Evolutionary conservation across 2,797 vertebrate species (phyloP).

Genomic region (Pterois miles): DNA sequence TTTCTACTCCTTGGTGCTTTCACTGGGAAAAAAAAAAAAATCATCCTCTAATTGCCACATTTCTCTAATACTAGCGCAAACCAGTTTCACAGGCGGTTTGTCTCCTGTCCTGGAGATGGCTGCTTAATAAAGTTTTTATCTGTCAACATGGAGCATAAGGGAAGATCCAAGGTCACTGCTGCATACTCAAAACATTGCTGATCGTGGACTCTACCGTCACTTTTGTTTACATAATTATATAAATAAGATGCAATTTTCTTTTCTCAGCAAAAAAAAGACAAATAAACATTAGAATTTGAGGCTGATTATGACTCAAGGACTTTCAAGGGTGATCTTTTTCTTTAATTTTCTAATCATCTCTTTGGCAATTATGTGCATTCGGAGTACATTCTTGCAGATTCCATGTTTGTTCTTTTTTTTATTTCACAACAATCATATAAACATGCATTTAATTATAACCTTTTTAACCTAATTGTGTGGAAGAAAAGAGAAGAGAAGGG

Average conservation of each 20-base stretch:
- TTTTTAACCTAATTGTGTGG: conserved; percentile 69
- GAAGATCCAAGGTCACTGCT: conserved; percentile 76
- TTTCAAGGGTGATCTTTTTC: conserved; percentile 72
- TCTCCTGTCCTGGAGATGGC: conserved; percentile 62
- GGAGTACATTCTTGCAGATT: conserved; percentile 72
- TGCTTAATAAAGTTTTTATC: conserved; percentile 82
- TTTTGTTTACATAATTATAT: conserved; percentile 82
- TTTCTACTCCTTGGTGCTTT: conserved; percentile 59
- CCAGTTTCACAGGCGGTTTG: conserved; percentile 70
- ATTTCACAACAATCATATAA: conserved; percentile 72
- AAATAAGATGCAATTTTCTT: conserved; percentile 73
- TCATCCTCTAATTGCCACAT: conserved; percentile 79
- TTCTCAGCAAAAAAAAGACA: conserved; percentile 55
- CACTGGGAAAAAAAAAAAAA: conserved; percentile 55
- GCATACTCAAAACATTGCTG: conserved; percentile 51
- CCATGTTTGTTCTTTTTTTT: conserved; percentile 56
- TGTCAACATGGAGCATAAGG: conserved; percentile 64
- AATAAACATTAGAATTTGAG: conserved; percentile 77
- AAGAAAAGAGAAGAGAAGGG: conserved; percentile 42
- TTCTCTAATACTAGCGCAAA: conserved; percentile 67
- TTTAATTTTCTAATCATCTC: conserved; percentile 75
- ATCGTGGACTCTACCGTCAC: conserved; percentile 52
- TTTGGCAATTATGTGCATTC: conserved; percentile 76
- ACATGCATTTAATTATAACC: conserved; percentile 78
- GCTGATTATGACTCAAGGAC: conserved; percentile 81